Percentiles rank a stretch among this genome's conserved stretches.
These are phyloP conservation scores for Rutpela maculata DNA, from an alignment of 2,888 invertebrate genomes.

Conservation along the genomic window DNA sequence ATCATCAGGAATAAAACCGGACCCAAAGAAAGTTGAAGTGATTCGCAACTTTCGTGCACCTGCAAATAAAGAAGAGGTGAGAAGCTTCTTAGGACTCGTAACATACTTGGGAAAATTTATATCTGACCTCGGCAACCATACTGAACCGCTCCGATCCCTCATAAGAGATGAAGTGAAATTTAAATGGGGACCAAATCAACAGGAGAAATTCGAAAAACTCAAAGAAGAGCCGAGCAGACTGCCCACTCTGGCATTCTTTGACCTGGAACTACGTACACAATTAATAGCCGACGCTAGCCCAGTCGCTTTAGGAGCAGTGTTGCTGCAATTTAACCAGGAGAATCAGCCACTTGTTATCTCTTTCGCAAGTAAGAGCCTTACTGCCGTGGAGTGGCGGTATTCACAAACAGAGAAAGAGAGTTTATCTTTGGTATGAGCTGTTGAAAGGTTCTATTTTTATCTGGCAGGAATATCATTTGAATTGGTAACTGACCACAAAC, in stretches of 20 bases:
- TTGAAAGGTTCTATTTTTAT: constrained; percentile 4
- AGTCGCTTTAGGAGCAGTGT: constrained; percentile 55
- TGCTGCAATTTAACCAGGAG: constrained; percentile 49
- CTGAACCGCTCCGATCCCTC: neutral
- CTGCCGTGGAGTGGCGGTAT: neutral
- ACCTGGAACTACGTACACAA: constrained; percentile 43
- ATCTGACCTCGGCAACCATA: neutral
- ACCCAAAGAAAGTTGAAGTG: too few species aligned
- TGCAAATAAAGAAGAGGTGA: constrained; percentile 52
- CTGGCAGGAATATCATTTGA: neutral
- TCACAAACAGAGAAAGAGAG: neutral
- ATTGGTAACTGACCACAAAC: too few species aligned
- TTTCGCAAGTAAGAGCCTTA: too few species aligned
- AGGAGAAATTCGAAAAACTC: constrained; percentile 40
- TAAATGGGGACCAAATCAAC: constrained; percentile 26
- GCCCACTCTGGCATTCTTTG: constrained; percentile 48
- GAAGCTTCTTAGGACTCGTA: constrained; percentile 56
- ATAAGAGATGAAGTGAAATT: constrained; percentile 32
- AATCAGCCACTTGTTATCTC: constrained; percentile 4
- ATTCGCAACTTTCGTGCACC: constrained; percentile 54
- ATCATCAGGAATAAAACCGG: constrained; percentile 46
- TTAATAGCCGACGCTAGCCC: constrained; percentile 56
- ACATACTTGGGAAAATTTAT: constrained; percentile 41
- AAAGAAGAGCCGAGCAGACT: constrained; percentile 36
- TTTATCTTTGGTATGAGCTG: neutral